Percentiles rank a stretch among this genome's conserved stretches.
Evolutionary conservation across 2,113 vertebrate genomes (phyloP).

Genomic region (Ctenodactylus gundi): DNA sequence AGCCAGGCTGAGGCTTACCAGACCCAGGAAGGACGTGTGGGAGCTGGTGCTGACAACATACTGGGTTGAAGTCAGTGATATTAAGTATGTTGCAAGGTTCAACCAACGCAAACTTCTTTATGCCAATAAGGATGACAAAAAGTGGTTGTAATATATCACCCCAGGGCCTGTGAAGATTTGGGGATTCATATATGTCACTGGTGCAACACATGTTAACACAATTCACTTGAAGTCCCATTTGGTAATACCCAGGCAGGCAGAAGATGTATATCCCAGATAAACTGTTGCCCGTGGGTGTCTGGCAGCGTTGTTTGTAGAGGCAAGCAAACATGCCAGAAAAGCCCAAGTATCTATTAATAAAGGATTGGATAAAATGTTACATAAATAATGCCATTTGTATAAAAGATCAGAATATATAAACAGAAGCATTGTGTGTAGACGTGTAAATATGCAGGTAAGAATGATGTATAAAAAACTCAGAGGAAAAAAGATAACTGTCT

Average conservation of each 20-base stretch:
- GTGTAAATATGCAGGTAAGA: background rate
- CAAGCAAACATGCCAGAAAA: background rate
- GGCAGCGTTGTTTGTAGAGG: background rate
- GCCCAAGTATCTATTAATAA: background rate
- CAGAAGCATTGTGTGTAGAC: background rate
- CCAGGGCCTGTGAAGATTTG: background rate
- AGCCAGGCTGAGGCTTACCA: background rate
- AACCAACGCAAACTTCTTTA: background rate
- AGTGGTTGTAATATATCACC: background rate
- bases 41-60: background rate
- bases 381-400: background rate
- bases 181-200: background rate
- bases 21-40: fast-evolving
- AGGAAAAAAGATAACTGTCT: too few species aligned
- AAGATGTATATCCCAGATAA: background rate
- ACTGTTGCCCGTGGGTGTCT: background rate
- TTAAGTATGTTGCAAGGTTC: background rate
- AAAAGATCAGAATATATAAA: background rate
- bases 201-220: background rate
- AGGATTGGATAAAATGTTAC: background rate
- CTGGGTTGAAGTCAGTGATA: background rate
- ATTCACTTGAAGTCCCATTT: fast-evolving
- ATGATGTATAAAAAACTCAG: background rate
- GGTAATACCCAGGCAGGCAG: background rate
- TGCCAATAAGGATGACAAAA: background rate